phyloP scores from a whole-genome alignment of 1,140 invertebrate genomes.

The Pogonognathellus flavescens region DNA sequence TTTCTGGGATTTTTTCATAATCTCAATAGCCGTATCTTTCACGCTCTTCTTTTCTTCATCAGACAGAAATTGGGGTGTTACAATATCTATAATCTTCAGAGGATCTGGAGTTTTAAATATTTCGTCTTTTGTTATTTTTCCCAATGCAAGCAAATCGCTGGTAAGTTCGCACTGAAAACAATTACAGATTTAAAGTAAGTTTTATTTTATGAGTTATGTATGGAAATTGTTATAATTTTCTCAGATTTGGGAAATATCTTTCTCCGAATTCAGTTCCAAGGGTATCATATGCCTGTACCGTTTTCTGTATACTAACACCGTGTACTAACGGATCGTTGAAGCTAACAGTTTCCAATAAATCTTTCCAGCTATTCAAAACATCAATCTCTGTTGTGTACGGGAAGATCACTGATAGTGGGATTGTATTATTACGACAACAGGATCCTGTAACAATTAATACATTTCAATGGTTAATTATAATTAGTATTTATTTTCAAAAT shows the following conservation, averaged over 20 bases:
- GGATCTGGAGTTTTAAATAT: constrained; percentile 2
- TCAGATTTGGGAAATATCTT: too few relatives aligned
- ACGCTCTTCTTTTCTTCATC: neutral
- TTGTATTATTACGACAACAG: constrained; percentile 25
- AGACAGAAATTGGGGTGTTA: neutral
- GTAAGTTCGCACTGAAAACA: constrained; percentile 11
- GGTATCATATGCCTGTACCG: too few relatives aligned
- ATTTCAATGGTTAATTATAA: neutral
- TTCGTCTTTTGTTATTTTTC: constrained; percentile 12
- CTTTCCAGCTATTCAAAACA: constrained; percentile 10
- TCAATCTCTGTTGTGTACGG: neutral
- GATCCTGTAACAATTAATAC: neutral
- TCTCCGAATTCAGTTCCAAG: too few relatives aligned
- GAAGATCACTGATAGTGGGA: neutral
- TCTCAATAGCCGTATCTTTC: neutral
- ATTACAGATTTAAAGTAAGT: neutral
- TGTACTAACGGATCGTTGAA: neutral
- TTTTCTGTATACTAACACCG: neutral
- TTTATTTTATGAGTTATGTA: too few relatives aligned
- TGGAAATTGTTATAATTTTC: too few relatives aligned
- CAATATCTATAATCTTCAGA: constrained; percentile 1
- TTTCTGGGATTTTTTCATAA: constrained; percentile 13
- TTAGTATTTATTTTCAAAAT: too few relatives aligned
- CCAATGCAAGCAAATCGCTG: constrained; percentile 1
- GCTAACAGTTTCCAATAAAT: neutral